Percentiles rank a stretch among this genome's conserved stretches.
Evolutionary conservation across 2,797 vertebrate genomes (phyloP).

Genomic region (Bryconaethiops microstoma): DNA sequence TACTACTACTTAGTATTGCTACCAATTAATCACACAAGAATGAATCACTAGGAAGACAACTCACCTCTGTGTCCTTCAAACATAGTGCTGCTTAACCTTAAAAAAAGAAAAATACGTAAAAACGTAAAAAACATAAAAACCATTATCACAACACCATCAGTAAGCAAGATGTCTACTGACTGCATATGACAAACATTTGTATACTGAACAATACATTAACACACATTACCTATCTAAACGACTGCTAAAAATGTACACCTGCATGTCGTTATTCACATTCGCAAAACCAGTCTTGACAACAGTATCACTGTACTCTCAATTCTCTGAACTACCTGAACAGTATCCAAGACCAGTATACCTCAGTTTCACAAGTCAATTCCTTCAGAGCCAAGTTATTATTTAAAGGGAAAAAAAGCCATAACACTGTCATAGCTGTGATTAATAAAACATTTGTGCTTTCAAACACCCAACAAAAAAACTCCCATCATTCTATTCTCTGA

Average conservation of each 20-base stretch:
- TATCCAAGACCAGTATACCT: background rate
- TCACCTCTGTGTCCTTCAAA: conserved; percentile 74
- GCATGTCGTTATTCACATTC: background rate
- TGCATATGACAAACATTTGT: background rate
- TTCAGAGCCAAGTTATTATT: no score
- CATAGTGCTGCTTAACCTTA: conserved; percentile 73
- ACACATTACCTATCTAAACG: background rate
- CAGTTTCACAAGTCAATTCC: no score
- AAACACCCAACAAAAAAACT: no score
- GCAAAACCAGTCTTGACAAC: background rate
- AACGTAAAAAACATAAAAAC: no score
- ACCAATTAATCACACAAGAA: background rate
- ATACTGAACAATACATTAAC: background rate
- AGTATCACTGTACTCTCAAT: no score
- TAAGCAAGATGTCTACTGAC: background rate
- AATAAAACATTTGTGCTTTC: no score
- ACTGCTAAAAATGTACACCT: background rate
- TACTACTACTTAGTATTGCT: background rate
- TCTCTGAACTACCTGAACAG: background rate
- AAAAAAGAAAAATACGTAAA: conserved; percentile 23
- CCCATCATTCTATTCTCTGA: no score
- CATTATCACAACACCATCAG: background rate
- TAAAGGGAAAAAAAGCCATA: no score
- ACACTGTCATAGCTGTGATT: no score
- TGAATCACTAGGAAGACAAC: background rate